Percentiles rank a stretch among this genome's conserved stretches.
These are phyloP conservation scores for Halictus rubicundus DNA, from an alignment of 1,140 invertebrate genomes.

Conservation along the genomic window DNA sequence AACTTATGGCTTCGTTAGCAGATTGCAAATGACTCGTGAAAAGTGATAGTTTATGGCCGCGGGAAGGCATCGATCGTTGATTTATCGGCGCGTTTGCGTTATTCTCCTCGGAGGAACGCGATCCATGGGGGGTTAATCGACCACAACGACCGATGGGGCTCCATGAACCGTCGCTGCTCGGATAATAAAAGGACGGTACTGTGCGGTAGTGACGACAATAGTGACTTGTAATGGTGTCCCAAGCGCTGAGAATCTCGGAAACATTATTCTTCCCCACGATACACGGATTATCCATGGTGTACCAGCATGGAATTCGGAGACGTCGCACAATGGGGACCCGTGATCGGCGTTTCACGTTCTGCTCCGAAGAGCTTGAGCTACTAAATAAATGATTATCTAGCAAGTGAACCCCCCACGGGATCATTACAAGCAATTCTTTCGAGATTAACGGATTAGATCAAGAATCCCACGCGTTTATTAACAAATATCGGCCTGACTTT, in stretches of 20 bases:
- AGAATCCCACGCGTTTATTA: too few species aligned
- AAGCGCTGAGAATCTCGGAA: slow-evolving; percentile 4
- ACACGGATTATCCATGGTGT: slow-evolving; percentile 31
- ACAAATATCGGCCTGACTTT: too few species aligned
- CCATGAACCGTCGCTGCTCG: slow-evolving; percentile 31
- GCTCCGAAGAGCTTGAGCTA: not conserved
- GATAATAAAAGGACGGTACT: slow-evolving; percentile 39
- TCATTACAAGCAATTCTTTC: too few species aligned
- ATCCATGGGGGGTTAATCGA: slow-evolving; percentile 44
- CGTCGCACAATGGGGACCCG: slow-evolving; percentile 13
- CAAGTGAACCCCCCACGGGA: not conserved
- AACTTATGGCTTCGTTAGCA: slow-evolving; percentile 38
- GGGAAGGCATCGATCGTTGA: slow-evolving; percentile 14
- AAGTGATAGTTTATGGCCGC: slow-evolving; percentile 24
- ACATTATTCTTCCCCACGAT: slow-evolving; percentile 28
- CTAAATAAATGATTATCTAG: slow-evolving; percentile 4
- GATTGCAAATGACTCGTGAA: slow-evolving; percentile 28
- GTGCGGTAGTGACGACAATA: slow-evolving; percentile 33
- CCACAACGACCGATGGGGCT: slow-evolving; percentile 37
- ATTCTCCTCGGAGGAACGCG: slow-evolving; percentile 28
- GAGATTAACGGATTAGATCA: too few species aligned
- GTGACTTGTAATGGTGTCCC: slow-evolving; percentile 36
- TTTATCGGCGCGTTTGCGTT: slow-evolving; percentile 29
- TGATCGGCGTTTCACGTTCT: slow-evolving; percentile 9
- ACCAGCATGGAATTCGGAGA: slow-evolving; percentile 22